Percentiles rank a stretch among this genome's conserved stretches.
Evolutionary conservation across 2,113 vertebrate species (phyloP).

Genomic region (Xenopus tropicalis): UCB_Xtro_10.0 CM004444.2:137459001-137459500

Average conservation of each 20-base stretch:
- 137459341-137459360: background rate
- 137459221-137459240: conserved; percentile 17
- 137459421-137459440: conserved; percentile 1
- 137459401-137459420: background rate
- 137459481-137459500: background rate
- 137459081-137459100: conserved; percentile 29
- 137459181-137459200: conserved; percentile 31
- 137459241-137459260: background rate
- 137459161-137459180: conserved; percentile 20
- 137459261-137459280: conserved; percentile 22
- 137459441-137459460: background rate
- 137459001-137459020: background rate
- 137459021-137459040: conserved; percentile 10
- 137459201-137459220: conserved; percentile 42
- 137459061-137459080: conserved; percentile 6
- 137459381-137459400: background rate
- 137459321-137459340: conserved; percentile 1
- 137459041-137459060: conserved; percentile 27
- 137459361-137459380: background rate
- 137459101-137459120: conserved; percentile 16
- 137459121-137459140: conserved; percentile 33
- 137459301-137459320: conserved; percentile 7
- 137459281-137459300: conserved; percentile 8
- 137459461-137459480: background rate
- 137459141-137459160: conserved; percentile 21